Evolutionary conservation across 2,797 vertebrate genomes (phyloP), one percentile per base, ranked within the genome.

Genomic region (Molossus alvarezi): DNA sequence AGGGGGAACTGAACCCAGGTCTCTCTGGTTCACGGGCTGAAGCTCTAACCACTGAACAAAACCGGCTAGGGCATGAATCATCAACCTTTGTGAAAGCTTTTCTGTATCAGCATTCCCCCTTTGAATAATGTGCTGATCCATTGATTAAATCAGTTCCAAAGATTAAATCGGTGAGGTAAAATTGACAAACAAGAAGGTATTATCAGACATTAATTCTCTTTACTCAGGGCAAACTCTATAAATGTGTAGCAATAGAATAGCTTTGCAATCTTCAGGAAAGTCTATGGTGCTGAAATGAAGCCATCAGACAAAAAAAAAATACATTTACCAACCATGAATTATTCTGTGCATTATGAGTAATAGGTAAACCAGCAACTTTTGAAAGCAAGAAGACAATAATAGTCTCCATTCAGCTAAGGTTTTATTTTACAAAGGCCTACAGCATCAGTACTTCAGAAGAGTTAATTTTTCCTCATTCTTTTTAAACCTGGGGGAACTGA

Each of bases 91-190:
- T 91, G 71, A 97, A 96, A 95, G 88, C 85, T 62, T 90, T 92
- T 88, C 82, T 95, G 62, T 97, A 89, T 97, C 92, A 97, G 94
- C 92, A 94, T 91, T 55, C 75, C 85, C 91, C 86, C 67, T 91
- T 87, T 96, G 95, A 98, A 97, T 96, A 97, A 96, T 91, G 96
- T 95, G 85, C 95, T 86, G 75, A 97, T 95, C 86, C 94, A 97
- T 87, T 96, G 97, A 97, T 97, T 95, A 96, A 92, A 97, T 97
- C 97, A 95, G 79, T 92, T 97, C 48, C 92, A 96, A 95, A 94
- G 95, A 94, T 92, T 96, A 92, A 95, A 96, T 96, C 65, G n/a
- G 85, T 64, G 79, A 96, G 51, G 90, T 86, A 83, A 94, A 97
- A 96, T 89, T 95, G 94, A 88, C 90, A 96, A 79, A 82, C 90